Conservation (phyloP, 2,888 invertebrate genomes). For the Coenonympha glycerion region DNA sequence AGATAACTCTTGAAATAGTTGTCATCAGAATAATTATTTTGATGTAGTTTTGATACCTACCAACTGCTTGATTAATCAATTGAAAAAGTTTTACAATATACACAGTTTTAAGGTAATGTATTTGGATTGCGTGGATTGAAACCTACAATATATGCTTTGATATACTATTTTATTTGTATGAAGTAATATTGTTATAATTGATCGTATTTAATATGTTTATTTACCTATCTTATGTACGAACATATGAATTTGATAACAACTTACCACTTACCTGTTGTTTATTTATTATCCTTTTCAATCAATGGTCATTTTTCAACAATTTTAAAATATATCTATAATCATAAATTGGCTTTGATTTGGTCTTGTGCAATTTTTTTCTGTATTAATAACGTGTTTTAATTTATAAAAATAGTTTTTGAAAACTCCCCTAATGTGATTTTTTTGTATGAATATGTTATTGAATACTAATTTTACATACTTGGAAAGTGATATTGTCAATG, state of each 20-base stretch:
- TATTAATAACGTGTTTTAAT: too few relatives aligned
- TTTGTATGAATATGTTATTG: too few relatives aligned
- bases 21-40: too few relatives aligned
- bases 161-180: slow-evolving; percentile 4
- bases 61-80: slow-evolving; percentile 12
- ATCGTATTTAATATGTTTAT: slow-evolving; percentile 1
- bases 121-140: slow-evolving; percentile 8
- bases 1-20: too few relatives aligned
- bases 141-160: slow-evolving; percentile 6
- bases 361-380: too few relatives aligned
- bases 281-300: slow-evolving; percentile 7
- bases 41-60: slow-evolving; percentile 11
- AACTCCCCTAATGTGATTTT: too few relatives aligned
- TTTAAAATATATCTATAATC: too few relatives aligned
- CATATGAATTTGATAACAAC: neutral
- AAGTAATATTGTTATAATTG: neutral
- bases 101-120: slow-evolving; percentile 8
- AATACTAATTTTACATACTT: too few relatives aligned
- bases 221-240: slow-evolving; percentile 2
- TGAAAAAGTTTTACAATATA: neutral
- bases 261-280: neutral
- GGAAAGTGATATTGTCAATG: too few relatives aligned
- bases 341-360: too few relatives aligned
- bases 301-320: too few relatives aligned
- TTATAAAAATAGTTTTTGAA: too few relatives aligned